These are phyloP conservation scores for Nomada goodeniana DNA, from an alignment of 2,888 invertebrate genomes.

Conservation along the genomic window DNA sequence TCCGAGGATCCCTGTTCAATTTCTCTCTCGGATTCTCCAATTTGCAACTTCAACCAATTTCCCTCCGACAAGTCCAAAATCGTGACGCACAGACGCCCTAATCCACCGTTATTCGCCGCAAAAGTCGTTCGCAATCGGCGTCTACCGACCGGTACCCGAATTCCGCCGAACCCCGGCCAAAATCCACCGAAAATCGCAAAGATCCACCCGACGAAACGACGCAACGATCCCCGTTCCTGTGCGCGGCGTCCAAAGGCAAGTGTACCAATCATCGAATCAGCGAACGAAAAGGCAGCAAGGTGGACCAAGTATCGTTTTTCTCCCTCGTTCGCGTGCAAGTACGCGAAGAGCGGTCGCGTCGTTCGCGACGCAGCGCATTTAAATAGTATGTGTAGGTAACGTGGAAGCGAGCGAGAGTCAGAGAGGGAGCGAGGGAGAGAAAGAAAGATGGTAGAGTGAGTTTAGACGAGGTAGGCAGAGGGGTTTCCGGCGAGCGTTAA, in stretches of 20 bases:
- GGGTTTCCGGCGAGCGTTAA: constrained; percentile 85
- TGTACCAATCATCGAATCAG: neutral
- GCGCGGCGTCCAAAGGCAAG: neutral
- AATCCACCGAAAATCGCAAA: too few species aligned
- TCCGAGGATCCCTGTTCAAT: too few species aligned
- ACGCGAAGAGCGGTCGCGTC: constrained; percentile 65
- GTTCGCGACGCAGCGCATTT: constrained; percentile 71
- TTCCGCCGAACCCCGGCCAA: too few species aligned
- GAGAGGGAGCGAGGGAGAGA: constrained; percentile 7
- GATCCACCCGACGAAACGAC: too few species aligned
- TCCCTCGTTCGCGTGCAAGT: constrained; percentile 64
- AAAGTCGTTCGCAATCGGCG: too few species aligned
- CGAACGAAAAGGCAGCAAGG: constrained; percentile 29
- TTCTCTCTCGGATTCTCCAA: too few species aligned
- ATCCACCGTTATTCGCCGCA: too few species aligned
- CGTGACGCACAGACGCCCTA: too few species aligned
- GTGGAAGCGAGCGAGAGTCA: constrained; percentile 32
- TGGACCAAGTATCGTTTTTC: constrained; percentile 48
- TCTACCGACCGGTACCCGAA: too few species aligned
- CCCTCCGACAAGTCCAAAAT: too few species aligned
- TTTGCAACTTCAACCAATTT: too few species aligned
- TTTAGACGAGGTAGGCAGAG: constrained; percentile 83
- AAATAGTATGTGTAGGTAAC: constrained; percentile 75
- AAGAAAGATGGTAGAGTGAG: constrained; percentile 62
- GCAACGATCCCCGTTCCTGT: neutral